Evolutionary conservation across 2,797 vertebrate genomes (phyloP).

Genomic region (Neopelma chrysocephalum): DNA sequence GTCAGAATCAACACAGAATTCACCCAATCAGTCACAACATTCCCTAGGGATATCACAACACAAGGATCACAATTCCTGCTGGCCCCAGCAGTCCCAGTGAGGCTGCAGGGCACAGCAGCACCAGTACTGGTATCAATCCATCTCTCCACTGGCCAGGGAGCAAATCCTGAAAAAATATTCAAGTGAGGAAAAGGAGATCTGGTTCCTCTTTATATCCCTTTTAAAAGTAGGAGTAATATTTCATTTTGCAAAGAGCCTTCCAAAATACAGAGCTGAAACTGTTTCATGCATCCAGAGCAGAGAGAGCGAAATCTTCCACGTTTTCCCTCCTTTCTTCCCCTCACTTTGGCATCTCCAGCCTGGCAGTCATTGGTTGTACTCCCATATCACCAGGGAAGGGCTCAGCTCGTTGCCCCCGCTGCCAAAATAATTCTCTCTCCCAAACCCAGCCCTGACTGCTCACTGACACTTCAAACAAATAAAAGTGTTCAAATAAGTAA

Average conservation of each 20-base stretch:
- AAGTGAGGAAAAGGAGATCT: background rate
- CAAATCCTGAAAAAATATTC: background rate
- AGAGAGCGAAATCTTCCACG: background rate
- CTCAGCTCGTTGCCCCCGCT: background rate
- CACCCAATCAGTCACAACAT: background rate
- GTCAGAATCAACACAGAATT: background rate
- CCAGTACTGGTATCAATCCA: background rate
- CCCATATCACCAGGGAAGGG: background rate
- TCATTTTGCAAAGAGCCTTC: background rate
- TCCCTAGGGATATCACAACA: background rate
- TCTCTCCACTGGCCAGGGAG: background rate
- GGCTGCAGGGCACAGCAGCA: background rate
- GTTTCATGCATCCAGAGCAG: background rate
- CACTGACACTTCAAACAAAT: background rate
- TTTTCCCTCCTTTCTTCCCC: background rate
- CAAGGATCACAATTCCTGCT: background rate
- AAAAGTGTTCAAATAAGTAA: background rate
- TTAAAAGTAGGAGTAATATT: background rate
- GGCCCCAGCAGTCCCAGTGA: background rate
- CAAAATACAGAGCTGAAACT: background rate
- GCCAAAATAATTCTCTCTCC: background rate
- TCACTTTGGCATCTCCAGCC: background rate
- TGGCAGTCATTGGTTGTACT: background rate
- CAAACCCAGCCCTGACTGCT: background rate
- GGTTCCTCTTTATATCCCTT: background rate